Base-by-base conservation (phyloP, 1,140 invertebrate species). In the Drosophila athabasca region DNA sequence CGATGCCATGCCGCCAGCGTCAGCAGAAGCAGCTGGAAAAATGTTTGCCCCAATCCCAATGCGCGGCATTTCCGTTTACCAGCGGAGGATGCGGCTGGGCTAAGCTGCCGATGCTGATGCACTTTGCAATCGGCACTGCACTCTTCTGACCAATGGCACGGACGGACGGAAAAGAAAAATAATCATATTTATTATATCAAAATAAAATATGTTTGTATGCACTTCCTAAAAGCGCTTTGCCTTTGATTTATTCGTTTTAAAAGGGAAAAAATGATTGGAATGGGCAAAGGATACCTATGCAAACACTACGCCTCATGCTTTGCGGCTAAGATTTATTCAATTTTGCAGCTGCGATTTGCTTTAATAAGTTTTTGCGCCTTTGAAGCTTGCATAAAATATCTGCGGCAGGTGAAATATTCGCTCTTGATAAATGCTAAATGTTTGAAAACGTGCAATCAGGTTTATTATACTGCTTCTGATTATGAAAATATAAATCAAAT, bases 41-140 rank as follows among this genome's bases (percentile, higher is more conserved):
- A 85, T 85, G 77, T 62, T 77, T 80, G 52, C 67, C 79, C 68
- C 68, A 55, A 66, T 67, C 78, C 57, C 73, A 84, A 85, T 85
- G 81, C 82, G 81, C 73, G 81, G 81, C 81, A 85, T 85, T 85
- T 85, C 81, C 81, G 81, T 80, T 84, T 53, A 59, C 43, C 45
- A 50, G 48, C 62, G 50, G 74, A 85, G 81, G 81, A 87, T 77
- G 76, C 55, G 58, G 57, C 61, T 29, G 24, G 29, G 29, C 61
- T 29, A 5, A 7, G 29, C 29, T 8, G 54, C 46, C 31, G 26
- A 45, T 64, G 29, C 59, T 19, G 48, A 39, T 59, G 26, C 44
- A 29, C 9, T 48, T 41, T 57, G 44, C 41, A 24, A 26, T 26
- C 29, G 29, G 6, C 29, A 8, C 29, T 31, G 6, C 29, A 31